Evolutionary conservation across 1,140 invertebrate genomes (phyloP), one percentile per base, ranked within the genome.

Genomic region (Hyles euphorbiae): DNA sequence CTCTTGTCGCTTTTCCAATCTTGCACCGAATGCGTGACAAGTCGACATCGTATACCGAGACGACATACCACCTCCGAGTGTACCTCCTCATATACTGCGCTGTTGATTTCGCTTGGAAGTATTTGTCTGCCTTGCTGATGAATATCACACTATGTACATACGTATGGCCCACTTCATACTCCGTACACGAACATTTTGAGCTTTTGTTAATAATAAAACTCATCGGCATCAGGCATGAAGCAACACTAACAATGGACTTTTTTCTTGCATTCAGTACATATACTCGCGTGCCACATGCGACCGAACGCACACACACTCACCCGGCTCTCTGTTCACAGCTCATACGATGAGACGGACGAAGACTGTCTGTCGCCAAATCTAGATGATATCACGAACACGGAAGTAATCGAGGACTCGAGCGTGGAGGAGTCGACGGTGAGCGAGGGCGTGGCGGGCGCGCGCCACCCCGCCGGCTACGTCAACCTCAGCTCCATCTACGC

Each of bases 311-410:
- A 10, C 46, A 8, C 34, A 47, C 49, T 63, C 60, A 65, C 47
- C 36, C 5, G 8, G 4, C 8, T 36, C 44, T 63, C 11, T 67
- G 46, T 49, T 78, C 84, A 49, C 89, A 92, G 91, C 91, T 92
- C 91, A 79, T 91, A 91, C 90, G 91, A 92, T 92, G 91, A 92
- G 82, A 91, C 89, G 43, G 91, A 92, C 59, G 92, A 93, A 55
- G 92, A 93, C 65, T 89, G 91, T 59, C 78, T 93, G 32, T 92
- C 92, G 45, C 91, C 91, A 33, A 92, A 92, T 70, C 66, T 93
- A 63, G 92, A 93, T 73, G 90, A 91, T n/a, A 88, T 91, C 56
- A 86, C 92, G 33, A 87, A 78, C 60, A 87, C 84, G 2, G 89
- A 90, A 52, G 86, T 86, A 12, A 70, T 89, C 34, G 89, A 89